phyloP scores from a whole-genome alignment of 2,113 vertebrate genomes.

The Semicossyphus pulcher region DNA sequence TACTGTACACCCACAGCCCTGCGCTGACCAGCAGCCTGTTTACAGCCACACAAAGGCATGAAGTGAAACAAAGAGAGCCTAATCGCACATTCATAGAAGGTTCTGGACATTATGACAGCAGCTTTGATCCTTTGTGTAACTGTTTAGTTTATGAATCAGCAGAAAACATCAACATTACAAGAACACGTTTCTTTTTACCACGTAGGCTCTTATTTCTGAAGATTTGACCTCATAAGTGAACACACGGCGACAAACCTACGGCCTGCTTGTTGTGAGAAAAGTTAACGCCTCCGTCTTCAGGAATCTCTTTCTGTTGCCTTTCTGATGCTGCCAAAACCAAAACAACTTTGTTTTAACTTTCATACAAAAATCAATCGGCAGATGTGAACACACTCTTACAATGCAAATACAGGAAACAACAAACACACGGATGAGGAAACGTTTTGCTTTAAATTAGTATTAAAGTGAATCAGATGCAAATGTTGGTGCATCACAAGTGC shows the following conservation, averaged over 20 bases:
- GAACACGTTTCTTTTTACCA: background rate
- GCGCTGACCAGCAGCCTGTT: constrained; percentile 21
- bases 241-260: background rate
- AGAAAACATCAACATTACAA: background rate
- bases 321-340: too few species aligned
- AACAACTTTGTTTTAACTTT: too few species aligned
- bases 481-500: background rate
- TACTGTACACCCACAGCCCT: background rate
- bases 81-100: background rate
- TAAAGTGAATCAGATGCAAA: constrained; percentile 12
- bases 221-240: background rate
- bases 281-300: too few species aligned
- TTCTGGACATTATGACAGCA: constrained; percentile 6
- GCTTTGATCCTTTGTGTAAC: constrained; percentile 53
- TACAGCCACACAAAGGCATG: constrained; percentile 13
- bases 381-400: too few species aligned
- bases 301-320: too few species aligned
- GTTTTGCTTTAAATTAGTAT: background rate
- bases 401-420: too few species aligned
- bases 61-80: constrained; percentile 21
- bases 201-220: background rate
- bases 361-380: too few species aligned
- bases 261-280: background rate
- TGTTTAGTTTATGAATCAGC: constrained; percentile 12
- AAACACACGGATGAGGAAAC: too few species aligned